These are phyloP conservation scores for Anser brachyrhynchus DNA, from an alignment of 2,113 vertebrate species.

Conservation along the genomic window DNA sequence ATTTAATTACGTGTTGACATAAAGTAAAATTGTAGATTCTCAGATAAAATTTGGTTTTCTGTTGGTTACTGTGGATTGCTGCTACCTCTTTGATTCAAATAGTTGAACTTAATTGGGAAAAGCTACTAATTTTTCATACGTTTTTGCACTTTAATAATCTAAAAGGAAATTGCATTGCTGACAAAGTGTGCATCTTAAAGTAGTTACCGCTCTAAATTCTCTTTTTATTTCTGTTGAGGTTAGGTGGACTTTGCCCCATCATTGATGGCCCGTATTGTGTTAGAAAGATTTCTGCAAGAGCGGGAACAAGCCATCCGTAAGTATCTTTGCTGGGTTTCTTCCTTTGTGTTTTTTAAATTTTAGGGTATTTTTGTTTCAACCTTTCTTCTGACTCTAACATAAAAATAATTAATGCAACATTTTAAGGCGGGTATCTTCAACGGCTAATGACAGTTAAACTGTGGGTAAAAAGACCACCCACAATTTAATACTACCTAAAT, in stretches of 20 bases:
- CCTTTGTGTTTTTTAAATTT: background rate
- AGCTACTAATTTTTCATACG: conserved; percentile 26
- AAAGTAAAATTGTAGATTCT: background rate
- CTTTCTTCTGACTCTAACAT: conserved; percentile 1
- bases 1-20: background rate
- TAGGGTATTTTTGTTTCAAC: background rate
- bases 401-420: conserved; percentile 79
- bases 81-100: background rate
- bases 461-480: conserved; percentile 74
- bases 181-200: conserved; percentile 14
- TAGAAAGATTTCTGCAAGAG: conserved; percentile 90
- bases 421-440: conserved; percentile 77
- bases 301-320: conserved; percentile 83
- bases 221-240: conserved; percentile 52
- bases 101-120: conserved; percentile 14
- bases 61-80: conserved; percentile 2
- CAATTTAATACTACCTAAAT: conserved; percentile 78
- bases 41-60: background rate
- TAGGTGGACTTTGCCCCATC: conserved; percentile 95
- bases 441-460: conserved; percentile 83
- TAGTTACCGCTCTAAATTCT: conserved; percentile 41
- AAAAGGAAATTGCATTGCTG: conserved; percentile 41
- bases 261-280: conserved; percentile 90
- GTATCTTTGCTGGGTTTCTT: conserved; percentile 57
- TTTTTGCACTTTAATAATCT: conserved; percentile 31